Evolutionary conservation across 1,140 invertebrate species (phyloP).

Genomic region (Scaptomyza hsui): DNA sequence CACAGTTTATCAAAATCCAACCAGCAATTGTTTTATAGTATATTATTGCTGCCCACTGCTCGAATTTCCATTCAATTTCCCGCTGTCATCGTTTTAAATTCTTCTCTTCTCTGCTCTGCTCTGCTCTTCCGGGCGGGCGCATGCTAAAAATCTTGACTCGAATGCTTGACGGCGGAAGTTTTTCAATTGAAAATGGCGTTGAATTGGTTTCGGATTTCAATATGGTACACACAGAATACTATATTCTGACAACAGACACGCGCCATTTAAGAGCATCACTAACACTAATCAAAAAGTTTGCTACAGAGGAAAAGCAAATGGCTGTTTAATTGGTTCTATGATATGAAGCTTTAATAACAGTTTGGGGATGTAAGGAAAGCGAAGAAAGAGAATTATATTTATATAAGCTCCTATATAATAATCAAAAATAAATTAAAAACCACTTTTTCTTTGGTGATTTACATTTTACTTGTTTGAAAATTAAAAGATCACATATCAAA

Average conservation of each 20-base stretch:
- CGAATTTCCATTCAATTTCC: constrained; percentile 60
- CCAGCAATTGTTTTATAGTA: constrained; percentile 22
- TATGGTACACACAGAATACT: background rate
- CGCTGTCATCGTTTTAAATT: constrained; percentile 35
- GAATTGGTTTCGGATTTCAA: constrained; percentile 69
- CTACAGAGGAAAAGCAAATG: no score
- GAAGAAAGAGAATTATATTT: no score
- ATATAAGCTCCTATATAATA: no score
- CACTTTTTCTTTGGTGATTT: no score
- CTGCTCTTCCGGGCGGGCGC: constrained; percentile 41
- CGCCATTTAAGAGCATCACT: constrained; percentile 41
- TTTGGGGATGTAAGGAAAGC: no score
- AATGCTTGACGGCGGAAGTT: constrained; percentile 55
- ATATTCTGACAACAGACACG: constrained; percentile 44
- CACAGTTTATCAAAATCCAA: constrained; percentile 64
- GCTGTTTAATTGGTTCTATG: background rate
- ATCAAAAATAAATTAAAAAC: no score
- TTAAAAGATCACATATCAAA: no score
- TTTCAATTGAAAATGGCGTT: constrained; percentile 75
- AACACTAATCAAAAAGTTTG: background rate
- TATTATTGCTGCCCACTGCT: constrained; percentile 21
- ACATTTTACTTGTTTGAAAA: no score
- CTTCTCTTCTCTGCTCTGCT: no score
- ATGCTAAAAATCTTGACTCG: constrained; percentile 61
- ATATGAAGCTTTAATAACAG: no score